Base-by-base conservation (phyloP, 2,888 invertebrate genomes). In the Ichneumoninae sp. region DNA sequence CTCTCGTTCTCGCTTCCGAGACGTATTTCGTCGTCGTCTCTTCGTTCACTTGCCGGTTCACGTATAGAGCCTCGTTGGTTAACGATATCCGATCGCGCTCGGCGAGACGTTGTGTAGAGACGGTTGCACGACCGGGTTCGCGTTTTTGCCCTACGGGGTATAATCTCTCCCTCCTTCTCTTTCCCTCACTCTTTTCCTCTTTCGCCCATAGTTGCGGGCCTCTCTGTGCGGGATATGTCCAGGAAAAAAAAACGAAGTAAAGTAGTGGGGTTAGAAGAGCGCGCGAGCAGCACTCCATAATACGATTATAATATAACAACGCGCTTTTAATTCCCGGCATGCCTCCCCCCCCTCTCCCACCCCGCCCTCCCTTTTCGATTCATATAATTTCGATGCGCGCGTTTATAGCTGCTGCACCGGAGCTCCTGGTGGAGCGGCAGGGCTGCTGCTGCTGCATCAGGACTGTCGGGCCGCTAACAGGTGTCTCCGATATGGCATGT, bases 401-500 rank as follows among this genome's bases (percentile, higher is more conserved):
- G 77, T 78, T 89, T 90, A 86, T 88, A 88, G 87, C 82, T 66
- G 50, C 57, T 33, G 77, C 16, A 36, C 54, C 70, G 65, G 75
- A 77, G 80, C 84, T 75, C 86, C 86, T 86, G 88, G 86, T 86
- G 88, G 87, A 69, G 85, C 74, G 87, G 87, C 86, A 80, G 77
- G 89, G 90, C 91, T 91, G 91, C 89, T 91, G 89, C 70, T 52
- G 84, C 74, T 79, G 82, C 72, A 77, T 69, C 57, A 40, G 84
- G 62, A 84, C 80, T 86, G 89, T 89, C 86, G 87, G 87, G 87
- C 89, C 89, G 88, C 91, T 91, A 92, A 91, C 92, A 92, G 91
- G 92, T 93, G 92, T 92, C 91, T 90, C 91, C 91, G 90, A 93
- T 93, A 93, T 92, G 92, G 93, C 91, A 93, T 91, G 90, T 92